These are phyloP conservation scores for Hafferia zeledoni DNA, from an alignment of 2,797 vertebrate species.

Conservation along the genomic window DNA sequence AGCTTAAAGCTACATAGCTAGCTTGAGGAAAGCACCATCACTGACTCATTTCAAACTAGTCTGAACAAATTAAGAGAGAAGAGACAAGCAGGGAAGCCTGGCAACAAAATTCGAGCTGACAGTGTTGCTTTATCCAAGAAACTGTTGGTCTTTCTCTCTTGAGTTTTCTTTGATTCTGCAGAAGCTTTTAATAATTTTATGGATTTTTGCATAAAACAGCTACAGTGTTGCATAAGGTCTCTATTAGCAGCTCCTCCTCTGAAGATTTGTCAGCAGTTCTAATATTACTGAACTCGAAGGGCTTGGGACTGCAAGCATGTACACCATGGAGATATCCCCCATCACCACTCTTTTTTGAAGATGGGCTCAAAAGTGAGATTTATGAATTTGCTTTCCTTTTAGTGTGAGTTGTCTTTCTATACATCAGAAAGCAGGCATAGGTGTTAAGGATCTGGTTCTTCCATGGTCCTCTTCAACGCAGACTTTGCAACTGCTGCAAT, in stretches of 20 bases:
- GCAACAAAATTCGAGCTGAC: constrained; percentile 23
- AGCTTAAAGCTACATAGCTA: neutral
- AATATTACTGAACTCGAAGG: neutral
- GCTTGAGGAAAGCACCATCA: constrained; percentile 16
- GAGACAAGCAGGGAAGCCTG: constrained; percentile 31
- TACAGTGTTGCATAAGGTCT: constrained; percentile 48
- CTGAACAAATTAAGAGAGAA: constrained; percentile 49
- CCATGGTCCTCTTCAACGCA: neutral
- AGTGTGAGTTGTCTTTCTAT: neutral
- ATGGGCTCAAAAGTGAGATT: neutral
- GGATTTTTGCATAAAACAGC: constrained; percentile 49
- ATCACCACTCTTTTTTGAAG: neutral
- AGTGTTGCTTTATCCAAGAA: constrained; percentile 42
- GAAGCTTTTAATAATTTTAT: constrained; percentile 67
- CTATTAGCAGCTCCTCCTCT: constrained; percentile 20
- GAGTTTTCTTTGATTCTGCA: constrained; percentile 62
- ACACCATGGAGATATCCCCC: neutral
- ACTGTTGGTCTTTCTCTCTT: constrained; percentile 39
- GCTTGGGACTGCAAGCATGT: neutral
- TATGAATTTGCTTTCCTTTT: neutral
- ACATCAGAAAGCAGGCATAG: neutral
- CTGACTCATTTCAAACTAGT: constrained; percentile 57
- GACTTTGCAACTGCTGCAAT: neutral
- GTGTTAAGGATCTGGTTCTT: neutral
- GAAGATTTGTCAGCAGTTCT: constrained; percentile 23